Evolutionary conservation across 2,888 invertebrate genomes (phyloP).

Genomic region (Pollenia griseotomentosa): DNA sequence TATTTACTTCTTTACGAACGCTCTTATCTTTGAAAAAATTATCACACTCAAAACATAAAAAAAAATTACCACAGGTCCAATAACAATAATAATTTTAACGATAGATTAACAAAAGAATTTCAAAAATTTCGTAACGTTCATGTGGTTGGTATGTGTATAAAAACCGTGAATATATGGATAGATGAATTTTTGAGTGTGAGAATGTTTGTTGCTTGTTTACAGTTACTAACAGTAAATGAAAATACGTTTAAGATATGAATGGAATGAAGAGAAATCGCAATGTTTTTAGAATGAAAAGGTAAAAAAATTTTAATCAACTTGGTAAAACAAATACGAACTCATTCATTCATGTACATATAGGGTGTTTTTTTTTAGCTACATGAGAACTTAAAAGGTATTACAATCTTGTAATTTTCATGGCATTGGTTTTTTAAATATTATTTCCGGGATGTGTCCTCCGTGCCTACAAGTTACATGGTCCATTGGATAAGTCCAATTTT

Average conservation of each 20-base stretch:
- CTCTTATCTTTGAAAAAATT: constrained; percentile 16
- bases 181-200: not conserved
- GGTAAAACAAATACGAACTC: constrained; percentile 20
- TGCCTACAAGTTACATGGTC: too few relatives aligned
- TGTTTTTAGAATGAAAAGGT: not conserved
- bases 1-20: not conserved
- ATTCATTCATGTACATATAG: constrained; percentile 5
- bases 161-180: not conserved
- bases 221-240: constrained; percentile 49
- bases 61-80: constrained; percentile 38
- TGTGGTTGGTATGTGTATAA: constrained; percentile 7
- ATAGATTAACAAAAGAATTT: constrained; percentile 64
- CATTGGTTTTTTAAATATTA: too few relatives aligned
- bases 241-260: constrained; percentile 43
- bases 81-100: constrained; percentile 38
- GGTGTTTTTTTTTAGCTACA: too few relatives aligned
- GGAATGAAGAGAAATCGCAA: constrained; percentile 11
- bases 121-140: constrained; percentile 60
- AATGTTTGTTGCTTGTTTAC: constrained; percentile 41
- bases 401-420: too few relatives aligned
- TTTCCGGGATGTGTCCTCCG: too few relatives aligned
- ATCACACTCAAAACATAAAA: constrained; percentile 6
- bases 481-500: too few relatives aligned
- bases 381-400: too few relatives aligned
- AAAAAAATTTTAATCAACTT: constrained; percentile 20